Conservation (phyloP, 1,140 invertebrate species). For the Formica exsecta region DNA sequence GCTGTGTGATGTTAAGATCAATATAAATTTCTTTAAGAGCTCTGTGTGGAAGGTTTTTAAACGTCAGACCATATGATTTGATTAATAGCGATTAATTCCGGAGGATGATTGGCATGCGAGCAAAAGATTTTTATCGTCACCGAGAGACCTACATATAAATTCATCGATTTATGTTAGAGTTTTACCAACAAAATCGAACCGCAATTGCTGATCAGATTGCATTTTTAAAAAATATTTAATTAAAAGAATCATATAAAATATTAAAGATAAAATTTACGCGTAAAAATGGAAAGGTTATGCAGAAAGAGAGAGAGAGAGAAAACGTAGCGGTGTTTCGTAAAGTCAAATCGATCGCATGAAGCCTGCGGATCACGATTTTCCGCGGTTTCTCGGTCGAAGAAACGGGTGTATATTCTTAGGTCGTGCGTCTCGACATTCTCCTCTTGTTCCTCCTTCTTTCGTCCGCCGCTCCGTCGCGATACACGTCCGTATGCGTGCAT, state of each 20-base stretch:
- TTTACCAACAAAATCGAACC: constrained; percentile 12
- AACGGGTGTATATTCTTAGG: neutral
- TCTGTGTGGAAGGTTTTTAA: neutral
- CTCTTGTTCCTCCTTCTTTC: neutral
- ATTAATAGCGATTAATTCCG: constrained; percentile 33
- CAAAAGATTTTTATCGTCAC: constrained; percentile 3
- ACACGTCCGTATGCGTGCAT: neutral
- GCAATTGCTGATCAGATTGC: neutral
- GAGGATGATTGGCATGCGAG: constrained; percentile 21
- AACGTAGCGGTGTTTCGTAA: neutral
- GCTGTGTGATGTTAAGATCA: neutral
- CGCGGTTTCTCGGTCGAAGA: neutral
- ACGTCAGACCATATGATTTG: neutral
- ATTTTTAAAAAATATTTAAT: neutral
- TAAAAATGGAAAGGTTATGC: neutral
- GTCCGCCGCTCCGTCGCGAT: neutral
- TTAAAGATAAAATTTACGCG: neutral
- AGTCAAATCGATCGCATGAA: neutral
- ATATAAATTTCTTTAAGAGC: no score
- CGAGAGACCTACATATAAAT: neutral
- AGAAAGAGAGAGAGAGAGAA: neutral
- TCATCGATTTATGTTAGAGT: neutral
- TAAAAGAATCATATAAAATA: neutral
- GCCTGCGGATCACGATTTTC: no score
- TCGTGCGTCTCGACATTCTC: neutral